phyloP scores from a whole-genome alignment of 1,140 invertebrate genomes.

The Leguminivora glycinivorella region DNA sequence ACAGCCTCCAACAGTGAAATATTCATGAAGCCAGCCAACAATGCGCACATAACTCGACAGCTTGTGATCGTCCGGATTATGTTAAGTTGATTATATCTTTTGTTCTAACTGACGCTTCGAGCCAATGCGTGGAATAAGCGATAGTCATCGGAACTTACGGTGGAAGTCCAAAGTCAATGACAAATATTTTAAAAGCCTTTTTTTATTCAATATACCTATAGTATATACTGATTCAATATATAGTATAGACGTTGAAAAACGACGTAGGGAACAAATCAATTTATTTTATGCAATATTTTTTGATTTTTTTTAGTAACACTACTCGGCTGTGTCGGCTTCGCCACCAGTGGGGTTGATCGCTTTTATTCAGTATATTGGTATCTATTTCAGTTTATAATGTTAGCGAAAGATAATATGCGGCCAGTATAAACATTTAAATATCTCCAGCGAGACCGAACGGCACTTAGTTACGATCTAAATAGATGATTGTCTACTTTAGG shows the following conservation, averaged over 20 bases:
- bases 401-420: not conserved
- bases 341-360: too few relatives aligned
- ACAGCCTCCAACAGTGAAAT: conserved; percentile 29
- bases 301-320: too few relatives aligned
- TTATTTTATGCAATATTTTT: too few relatives aligned
- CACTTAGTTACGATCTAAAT: conserved; percentile 49
- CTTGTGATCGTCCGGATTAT: conserved; percentile 11
- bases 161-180: too few relatives aligned
- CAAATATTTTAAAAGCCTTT: too few relatives aligned
- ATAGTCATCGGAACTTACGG: not conserved
- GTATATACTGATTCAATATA: too few relatives aligned
- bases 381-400: not conserved
- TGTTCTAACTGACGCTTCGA: conserved; percentile 1
- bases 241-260: too few relatives aligned
- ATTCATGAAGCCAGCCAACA: conserved; percentile 26
- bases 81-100: conserved; percentile 8
- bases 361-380: too few relatives aligned
- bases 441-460: conserved; percentile 1
- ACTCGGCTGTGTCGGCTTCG: too few relatives aligned
- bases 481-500: conserved; percentile 21
- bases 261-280: too few relatives aligned
- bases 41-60: conserved; percentile 16
- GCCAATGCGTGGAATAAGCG: not conserved
- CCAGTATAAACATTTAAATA: conserved; percentile 12
- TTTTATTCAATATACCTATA: too few relatives aligned